Evolutionary conservation across 2,888 invertebrate genomes (phyloP), one percentile per base, ranked within the genome.

Genomic region (Dynastes tityus): DNA sequence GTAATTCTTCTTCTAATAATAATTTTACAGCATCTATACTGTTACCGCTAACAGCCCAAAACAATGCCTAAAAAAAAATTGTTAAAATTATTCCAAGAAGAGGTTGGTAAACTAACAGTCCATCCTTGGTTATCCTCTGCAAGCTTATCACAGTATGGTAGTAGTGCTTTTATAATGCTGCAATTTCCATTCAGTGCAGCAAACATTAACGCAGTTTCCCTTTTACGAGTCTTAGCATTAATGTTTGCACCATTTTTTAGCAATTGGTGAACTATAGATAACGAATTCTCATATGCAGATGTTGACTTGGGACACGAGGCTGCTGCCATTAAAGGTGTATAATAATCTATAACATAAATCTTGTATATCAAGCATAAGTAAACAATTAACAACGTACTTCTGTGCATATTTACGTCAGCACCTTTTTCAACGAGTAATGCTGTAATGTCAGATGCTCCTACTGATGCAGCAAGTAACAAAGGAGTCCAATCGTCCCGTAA

Each of bases 151-250:
- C 89, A 87, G 79, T 90, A 83, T 61, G 91, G 90, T 16, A 93
- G 79, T 5, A 94, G 86, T 82, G 91, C 89, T 82, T 89, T 83
- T 0, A 93, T 91, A 63, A 92, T 89, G 58, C 88, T 87, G 11
- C 87, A 83, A 82, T 91, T 89, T 32, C 92, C 92, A 81, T 89
- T 90, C 67, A 88, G 87, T 53, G 92, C 91, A 3, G 94, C 93
- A 81, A 90, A 90, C 93, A 94, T 93, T 0, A 94, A 86, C 5
- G 93, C 90, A 58, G 92, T 93, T 86, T 91, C 91, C 11, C 92
- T 91, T 84, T 90, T 91, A 82, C 91, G 91, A 83, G 91, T 92
- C 37, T 89, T 90, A 64, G 90, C 87, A 84, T 92, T 91, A 22
- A 91, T 87, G 82, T 91, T 86, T 58, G 90, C 91, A 2, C 89